Conservation (phyloP, 2,113 vertebrate species). For the Epinephelus lanceolatus region DNA sequence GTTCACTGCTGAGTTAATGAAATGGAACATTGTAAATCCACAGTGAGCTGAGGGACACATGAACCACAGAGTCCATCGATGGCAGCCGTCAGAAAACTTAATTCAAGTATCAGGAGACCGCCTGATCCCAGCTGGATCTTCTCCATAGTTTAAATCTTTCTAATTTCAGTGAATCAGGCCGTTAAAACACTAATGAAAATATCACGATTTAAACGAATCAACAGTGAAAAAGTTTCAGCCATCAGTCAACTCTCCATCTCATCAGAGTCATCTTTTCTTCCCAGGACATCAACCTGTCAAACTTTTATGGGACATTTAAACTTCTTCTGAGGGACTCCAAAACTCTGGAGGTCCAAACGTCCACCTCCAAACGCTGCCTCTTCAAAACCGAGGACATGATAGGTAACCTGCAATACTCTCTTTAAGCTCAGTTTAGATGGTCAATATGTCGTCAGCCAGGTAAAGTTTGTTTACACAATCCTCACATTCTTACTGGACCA, state of each 20-base stretch:
- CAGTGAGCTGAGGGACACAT: too few relatives aligned
- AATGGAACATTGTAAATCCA: too few relatives aligned
- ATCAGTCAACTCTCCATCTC: neutral
- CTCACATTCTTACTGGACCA: too few relatives aligned
- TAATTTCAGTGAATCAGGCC: neutral
- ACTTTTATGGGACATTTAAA: slow-evolving; percentile 69
- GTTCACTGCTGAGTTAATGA: too few relatives aligned
- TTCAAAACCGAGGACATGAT: slow-evolving; percentile 74
- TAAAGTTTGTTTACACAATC: too few relatives aligned
- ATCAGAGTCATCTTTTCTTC: neutral
- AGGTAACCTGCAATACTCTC: slow-evolving; percentile 38
- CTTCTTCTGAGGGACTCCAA: slow-evolving; percentile 67
- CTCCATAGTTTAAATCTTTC: too few relatives aligned
- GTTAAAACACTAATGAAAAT: neutral
- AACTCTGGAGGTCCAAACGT: slow-evolving; percentile 65
- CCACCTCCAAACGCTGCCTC: slow-evolving; percentile 67
- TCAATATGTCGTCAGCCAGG: neutral
- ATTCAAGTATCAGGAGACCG: neutral
- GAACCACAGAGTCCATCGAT: too few relatives aligned
- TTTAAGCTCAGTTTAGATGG: neutral
- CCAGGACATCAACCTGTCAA: slow-evolving; percentile 70
- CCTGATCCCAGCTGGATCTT: neutral
- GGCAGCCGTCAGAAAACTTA: too few relatives aligned
- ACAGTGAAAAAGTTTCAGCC: too few relatives aligned
- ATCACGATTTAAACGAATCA: too few relatives aligned